Base-by-base conservation (phyloP, 2,113 vertebrate genomes). In the Grallaria varia region DNA sequence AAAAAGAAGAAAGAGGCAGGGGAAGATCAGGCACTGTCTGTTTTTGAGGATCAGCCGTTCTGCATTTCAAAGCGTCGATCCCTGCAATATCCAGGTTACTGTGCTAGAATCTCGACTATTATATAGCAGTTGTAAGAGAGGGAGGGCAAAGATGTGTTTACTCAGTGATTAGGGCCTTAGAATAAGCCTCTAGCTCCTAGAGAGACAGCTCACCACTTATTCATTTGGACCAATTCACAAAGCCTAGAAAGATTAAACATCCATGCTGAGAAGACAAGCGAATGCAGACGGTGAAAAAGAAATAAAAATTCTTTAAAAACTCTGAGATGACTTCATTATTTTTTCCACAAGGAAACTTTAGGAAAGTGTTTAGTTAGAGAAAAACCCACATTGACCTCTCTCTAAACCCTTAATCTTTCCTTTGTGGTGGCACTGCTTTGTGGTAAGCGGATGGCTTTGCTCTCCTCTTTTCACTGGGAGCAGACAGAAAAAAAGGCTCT, bases 251-350 rank as follows among this genome's bases (percentile, higher is more conserved):
- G 99, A 99, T 99, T 99, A 99, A 99, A 99, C 99, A 99, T 99
- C 99, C 99, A 99, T 98, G 99, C 99, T 99, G 99, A 99, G 99
- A 99, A 99, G 99, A 99, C 99, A 99, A 99, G 99, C 99, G 99
- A 99, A 99, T 99, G 98, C 99, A 98, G 99, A 98, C 97, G 98
- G 98, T 98, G 98, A 98, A 99, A 98, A 98, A 98, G 98, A 98
- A 98, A 98, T 98, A 99, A 99, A 99, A 98, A 98, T 98, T 98
- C 98, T 98, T 98, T 98, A 98, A 99, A 98, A 98, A 98, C 98
- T 98, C 98, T 98, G 97, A 98, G 98, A 98, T 98, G 97, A 98
- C 98, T 98, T 98, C 98, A 98, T 98, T 98, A 98, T 98, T 98
- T 98, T 97, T 98, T 98, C 98, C 98, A 98, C 98, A 98, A 98